Conservation (phyloP, 2,113 vertebrate species). For the Podiceps cristatus region DNA sequence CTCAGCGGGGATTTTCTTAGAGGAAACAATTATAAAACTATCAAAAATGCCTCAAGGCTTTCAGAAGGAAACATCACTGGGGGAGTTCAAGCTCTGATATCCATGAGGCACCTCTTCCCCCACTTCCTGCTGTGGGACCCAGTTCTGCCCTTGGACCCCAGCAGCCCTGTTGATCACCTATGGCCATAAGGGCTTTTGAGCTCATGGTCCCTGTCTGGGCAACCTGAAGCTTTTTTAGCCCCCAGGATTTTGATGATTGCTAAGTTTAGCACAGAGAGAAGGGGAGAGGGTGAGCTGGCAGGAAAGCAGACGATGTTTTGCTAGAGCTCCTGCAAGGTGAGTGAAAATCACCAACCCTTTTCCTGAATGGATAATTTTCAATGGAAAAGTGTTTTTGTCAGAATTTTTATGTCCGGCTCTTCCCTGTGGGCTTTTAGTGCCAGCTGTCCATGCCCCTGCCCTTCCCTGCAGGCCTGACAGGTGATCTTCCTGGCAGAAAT, state of each 20-base stretch:
- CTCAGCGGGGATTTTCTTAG: conserved; percentile 10
- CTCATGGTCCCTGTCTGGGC: not conserved
- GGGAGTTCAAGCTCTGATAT: not conserved
- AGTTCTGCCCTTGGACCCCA: not conserved
- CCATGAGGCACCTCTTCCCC: not conserved
- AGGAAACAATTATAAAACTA: conserved; percentile 52
- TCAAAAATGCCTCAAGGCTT: conserved; percentile 33
- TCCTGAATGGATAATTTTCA: not conserved
- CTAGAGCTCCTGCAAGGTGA: conserved; percentile 3
- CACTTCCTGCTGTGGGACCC: not conserved
- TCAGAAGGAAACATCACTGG: not conserved
- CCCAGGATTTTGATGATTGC: not conserved
- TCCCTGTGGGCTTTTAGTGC: not conserved
- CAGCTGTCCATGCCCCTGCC: not conserved
- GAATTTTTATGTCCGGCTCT: not conserved
- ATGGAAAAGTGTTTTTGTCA: not conserved
- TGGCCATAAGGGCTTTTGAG: not conserved
- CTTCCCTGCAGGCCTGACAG: not conserved
- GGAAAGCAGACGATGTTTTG: conserved; percentile 8
- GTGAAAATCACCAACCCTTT: not conserved
- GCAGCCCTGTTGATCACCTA: not conserved
- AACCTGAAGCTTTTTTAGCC: not conserved
- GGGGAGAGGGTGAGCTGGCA: not conserved
- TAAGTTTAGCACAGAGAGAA: not conserved
- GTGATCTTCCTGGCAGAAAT: not conserved